phyloP scores from a whole-genome alignment of 2,888 invertebrate genomes.

The Megalurothrips usitatus region DNA sequence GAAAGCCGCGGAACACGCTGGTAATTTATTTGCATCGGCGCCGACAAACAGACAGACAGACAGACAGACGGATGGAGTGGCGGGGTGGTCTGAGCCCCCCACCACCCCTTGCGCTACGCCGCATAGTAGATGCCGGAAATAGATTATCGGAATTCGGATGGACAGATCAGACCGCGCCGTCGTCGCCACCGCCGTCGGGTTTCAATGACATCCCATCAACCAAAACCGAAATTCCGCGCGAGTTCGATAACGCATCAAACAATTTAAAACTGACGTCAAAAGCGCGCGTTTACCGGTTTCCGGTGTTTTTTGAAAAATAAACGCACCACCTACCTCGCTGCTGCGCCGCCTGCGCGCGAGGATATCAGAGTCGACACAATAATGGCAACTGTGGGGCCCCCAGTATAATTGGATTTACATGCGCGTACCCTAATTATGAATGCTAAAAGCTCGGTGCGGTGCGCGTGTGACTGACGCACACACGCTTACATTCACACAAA shows the following conservation, averaged over 20 bases:
- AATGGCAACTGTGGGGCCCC: background rate
- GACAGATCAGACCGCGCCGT: background rate
- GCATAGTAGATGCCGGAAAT: background rate
- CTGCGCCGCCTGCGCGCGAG: background rate
- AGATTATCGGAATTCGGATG: background rate
- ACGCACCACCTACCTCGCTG: background rate
- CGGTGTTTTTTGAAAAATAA: conserved; percentile 5
- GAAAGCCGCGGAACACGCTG: background rate
- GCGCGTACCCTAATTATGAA: conserved; percentile 3
- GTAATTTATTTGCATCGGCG: background rate
- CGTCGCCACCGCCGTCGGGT: background rate
- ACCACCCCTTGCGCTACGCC: background rate
- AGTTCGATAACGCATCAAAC: too few species aligned
- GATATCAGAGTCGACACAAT: background rate
- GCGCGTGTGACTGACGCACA: background rate
- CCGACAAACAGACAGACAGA: background rate
- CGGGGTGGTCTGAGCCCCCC: background rate
- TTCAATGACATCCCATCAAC: background rate
- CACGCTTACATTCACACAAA: background rate
- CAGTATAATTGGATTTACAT: conserved; percentile 14
- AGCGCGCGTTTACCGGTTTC: background rate
- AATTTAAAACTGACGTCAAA: too few species aligned
- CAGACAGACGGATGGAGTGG: background rate
- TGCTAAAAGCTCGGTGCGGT: background rate
- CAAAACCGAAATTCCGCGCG: too few species aligned